Evolutionary conservation across 2,797 vertebrate genomes (phyloP).

Genomic region (Ptychobarbus kaznakovi): DNA sequence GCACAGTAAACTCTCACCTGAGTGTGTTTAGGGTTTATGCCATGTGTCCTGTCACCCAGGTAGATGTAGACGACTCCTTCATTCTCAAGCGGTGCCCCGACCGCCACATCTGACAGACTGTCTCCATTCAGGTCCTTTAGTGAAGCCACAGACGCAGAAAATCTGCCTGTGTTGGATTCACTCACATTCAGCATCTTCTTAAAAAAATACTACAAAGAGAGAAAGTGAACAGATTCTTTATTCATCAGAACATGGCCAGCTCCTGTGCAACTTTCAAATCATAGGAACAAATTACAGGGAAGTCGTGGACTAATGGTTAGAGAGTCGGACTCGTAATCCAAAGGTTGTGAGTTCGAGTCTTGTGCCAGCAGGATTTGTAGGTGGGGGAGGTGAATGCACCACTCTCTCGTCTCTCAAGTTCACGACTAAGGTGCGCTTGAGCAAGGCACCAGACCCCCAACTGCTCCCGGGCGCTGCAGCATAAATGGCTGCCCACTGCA

Average conservation of each 20-base stretch:
- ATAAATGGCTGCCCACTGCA: no score
- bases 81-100: conserved; percentile 86
- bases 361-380: no score
- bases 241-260: neutral
- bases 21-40: conserved; percentile 68
- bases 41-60: conserved; percentile 71
- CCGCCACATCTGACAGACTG: conserved; percentile 79
- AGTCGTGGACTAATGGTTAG: no score
- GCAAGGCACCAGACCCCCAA: no score
- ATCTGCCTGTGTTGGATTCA: conserved; percentile 72
- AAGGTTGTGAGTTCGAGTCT: no score
- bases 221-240: neutral
- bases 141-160: conserved; percentile 80
- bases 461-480: no score
- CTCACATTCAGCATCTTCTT: conserved; percentile 56
- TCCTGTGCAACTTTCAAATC: no score
- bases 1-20: conserved; percentile 24
- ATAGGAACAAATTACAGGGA: no score
- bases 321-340: no score
- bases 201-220: conserved; percentile 49
- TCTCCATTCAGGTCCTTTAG: conserved; percentile 86
- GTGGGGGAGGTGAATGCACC: no score
- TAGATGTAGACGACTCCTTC: conserved; percentile 85
- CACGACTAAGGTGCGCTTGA: no score
- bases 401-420: no score